Evolutionary conservation across 2,113 vertebrate species (phyloP), one percentile per base, ranked within the genome.

Genomic region (Dasyornis broadbenti): DNA sequence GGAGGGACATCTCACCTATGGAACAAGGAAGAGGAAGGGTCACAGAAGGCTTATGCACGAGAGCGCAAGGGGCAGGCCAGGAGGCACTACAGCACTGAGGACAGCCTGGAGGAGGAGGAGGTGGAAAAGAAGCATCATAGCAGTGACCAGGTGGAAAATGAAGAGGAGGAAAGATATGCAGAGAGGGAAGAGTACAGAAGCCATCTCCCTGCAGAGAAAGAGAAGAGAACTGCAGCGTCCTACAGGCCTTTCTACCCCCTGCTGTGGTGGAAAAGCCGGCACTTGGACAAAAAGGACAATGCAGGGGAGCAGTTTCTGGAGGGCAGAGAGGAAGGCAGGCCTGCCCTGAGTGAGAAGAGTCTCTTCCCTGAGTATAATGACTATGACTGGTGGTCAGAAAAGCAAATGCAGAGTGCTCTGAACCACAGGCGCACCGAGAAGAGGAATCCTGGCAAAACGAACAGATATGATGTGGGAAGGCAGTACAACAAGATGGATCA

Each of bases 401-500:
- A 97, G 81, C 97, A 97, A 13, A 53, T 96, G 50, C 88, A 96
- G 11, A 97, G 97, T 4, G 95, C 97, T 20, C 93, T 97, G 88
- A 97, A 97, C 13, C 97, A 95, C 13, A 91, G 94, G 13, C 97
- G 35, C 27, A 69, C 78, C 1, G 93, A 97, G 57, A 97, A 95
- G 69, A 95, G 92, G 72, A 97, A 86, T 27, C 78, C 82, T 1
- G 50, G 80, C 35, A 92, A 73, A 66, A 45, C 12, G 1, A 97
- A 82, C 69, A 96, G 91, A 12, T 90, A 96, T 0, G 87, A 96
- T 4, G 47, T 80, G 49, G 98, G 98, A 59, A 97, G 97, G 91
- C 98, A 98, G 8, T 98, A 98, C 37, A 93, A 95, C 18, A 97
- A 98, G 92, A 97, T 99, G 97, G 98, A 98, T 14, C 96, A 99